Evolutionary conservation across 1,140 invertebrate species (phyloP).

Genomic region (Cryptotermes secundus): DNA sequence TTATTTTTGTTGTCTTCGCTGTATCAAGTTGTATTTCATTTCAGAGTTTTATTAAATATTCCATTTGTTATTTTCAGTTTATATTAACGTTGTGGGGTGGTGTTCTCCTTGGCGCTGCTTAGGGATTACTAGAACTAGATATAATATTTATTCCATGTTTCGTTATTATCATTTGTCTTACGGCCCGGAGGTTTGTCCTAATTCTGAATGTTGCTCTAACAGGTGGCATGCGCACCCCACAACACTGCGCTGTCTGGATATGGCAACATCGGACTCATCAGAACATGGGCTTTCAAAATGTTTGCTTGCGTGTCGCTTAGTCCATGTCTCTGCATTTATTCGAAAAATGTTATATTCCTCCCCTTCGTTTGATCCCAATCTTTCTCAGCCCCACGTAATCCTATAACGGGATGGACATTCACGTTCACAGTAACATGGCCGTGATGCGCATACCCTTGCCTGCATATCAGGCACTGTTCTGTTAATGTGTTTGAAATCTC

Average conservation of each 20-base stretch:
- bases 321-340: neutral
- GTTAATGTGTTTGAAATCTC: neutral
- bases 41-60: too few species aligned
- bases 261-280: neutral
- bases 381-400: neutral
- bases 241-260: neutral
- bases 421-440: neutral
- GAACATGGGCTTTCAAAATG: neutral
- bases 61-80: too few species aligned
- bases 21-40: too few species aligned
- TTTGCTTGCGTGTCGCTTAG: neutral
- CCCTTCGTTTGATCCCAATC: neutral
- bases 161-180: too few species aligned
- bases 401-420: neutral
- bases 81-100: too few species aligned
- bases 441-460: neutral
- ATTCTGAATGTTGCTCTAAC: neutral
- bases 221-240: neutral
- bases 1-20: too few species aligned
- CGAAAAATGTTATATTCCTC: neutral
- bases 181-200: too few species aligned
- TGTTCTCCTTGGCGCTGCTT: too few species aligned
- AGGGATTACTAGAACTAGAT: too few species aligned
- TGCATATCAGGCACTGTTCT: neutral
- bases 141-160: too few species aligned